Conservation (phyloP, 1,140 invertebrate species). For the Wiebesia pumilae region DNA sequence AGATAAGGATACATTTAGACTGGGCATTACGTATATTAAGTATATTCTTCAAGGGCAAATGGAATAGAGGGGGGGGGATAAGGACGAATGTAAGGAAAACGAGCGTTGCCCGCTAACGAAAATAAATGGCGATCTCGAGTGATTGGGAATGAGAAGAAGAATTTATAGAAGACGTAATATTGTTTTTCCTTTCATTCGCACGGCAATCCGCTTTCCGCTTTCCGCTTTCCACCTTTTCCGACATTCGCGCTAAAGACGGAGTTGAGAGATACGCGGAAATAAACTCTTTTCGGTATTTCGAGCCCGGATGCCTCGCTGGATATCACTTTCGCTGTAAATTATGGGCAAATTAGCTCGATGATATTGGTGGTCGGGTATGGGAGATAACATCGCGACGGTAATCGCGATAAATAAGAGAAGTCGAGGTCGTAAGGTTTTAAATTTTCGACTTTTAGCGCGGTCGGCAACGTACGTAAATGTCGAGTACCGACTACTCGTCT, state of each 20-base stretch:
- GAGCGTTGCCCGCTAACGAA: neutral
- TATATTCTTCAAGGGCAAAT: neutral
- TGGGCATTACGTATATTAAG: neutral
- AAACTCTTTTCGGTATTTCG: neutral
- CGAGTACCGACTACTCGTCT: neutral
- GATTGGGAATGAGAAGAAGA: neutral
- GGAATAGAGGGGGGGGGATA: neutral
- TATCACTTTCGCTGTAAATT: neutral
- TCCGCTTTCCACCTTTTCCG: neutral
- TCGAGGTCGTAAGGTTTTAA: neutral
- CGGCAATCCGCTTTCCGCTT: too few species aligned
- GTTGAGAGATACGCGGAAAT: neutral
- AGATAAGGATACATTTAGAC: neutral
- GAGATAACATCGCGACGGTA: too few species aligned
- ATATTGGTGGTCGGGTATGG: neutral
- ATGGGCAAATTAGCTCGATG: neutral
- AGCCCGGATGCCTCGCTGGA: neutral
- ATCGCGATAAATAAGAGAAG: constrained; percentile 9
- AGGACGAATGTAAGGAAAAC: neutral
- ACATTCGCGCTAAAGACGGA: neutral
- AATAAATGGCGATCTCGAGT: neutral
- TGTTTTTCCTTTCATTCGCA: too few species aligned
- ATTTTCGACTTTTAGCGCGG: constrained; percentile 5
- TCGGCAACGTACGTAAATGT: neutral
- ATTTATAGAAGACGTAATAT: neutral